Conservation (phyloP, 2,888 invertebrate genomes). For the Rhyacophila evoluta region DNA sequence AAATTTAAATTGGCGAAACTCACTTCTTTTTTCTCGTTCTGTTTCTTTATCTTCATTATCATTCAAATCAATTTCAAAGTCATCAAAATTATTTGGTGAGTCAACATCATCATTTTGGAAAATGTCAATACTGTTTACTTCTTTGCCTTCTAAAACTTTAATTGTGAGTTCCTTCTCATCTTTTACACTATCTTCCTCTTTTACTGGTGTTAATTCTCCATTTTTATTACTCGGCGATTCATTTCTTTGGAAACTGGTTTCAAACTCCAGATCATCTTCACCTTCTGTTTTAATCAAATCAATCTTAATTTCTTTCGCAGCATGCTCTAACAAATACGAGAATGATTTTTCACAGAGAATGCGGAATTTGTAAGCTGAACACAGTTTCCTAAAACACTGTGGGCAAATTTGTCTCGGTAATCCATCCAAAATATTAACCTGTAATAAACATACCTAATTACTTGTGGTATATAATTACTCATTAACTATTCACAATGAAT, state of each 20-base stretch:
- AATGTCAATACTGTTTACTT: neutral
- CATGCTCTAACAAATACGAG: constrained; percentile 34
- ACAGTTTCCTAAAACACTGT: constrained; percentile 50
- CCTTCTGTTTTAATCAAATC: neutral
- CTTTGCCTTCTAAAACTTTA: neutral
- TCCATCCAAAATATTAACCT: constrained; percentile 46
- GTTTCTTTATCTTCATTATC: constrained; percentile 7
- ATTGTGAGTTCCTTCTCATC: neutral
- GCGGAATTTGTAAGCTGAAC: constrained; percentile 51
- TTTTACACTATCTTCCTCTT: neutral
- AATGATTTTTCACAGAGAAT: constrained; percentile 46
- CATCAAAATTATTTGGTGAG: neutral
- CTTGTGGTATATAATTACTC: no score
- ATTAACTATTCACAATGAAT: no score
- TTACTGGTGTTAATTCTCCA: neutral
- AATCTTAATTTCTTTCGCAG: constrained; percentile 1
- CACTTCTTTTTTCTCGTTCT: constrained; percentile 2
- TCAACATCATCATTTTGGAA: neutral
- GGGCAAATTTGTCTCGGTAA: constrained; percentile 47
- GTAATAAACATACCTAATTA: no score
- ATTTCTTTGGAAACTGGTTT: neutral
- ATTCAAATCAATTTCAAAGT: constrained; percentile 5
- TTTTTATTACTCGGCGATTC: neutral
- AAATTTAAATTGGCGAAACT: no score
- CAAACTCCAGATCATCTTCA: neutral